Evolutionary conservation across 2,797 vertebrate genomes (phyloP), one percentile per base, ranked within the genome.

Genomic region (Tragopan temminckii): DNA sequence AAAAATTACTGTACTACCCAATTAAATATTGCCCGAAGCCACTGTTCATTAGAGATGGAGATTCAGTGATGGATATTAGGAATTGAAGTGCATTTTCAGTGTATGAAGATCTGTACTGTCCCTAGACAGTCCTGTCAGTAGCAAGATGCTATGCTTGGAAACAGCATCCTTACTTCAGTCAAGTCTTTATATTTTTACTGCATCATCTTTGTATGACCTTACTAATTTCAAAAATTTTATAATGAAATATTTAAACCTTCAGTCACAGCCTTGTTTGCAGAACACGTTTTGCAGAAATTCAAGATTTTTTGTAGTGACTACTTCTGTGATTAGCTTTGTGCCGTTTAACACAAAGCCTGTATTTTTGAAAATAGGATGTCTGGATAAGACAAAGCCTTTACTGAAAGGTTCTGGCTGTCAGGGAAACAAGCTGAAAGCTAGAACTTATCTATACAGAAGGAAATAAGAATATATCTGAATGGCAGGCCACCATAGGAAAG

Each of bases 21-120:
- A 96, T 93, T 96, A 96, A 92, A 77, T 46, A 91, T 61, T 86
- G 74, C 42, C 92, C 43, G 83, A 95, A 94, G 88, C 43, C 45
- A 86, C 38, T 70, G 48, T 70, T 95, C 85, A 71, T 80, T 95
- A 77, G 31, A 68, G 58, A 69, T 78, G 69, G 50, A 88, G 52
- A 83, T 50, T 7, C 43, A 68, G 3, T 0, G 3, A 75, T 35
- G 58, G 66, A 45, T 90, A 78, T 35, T 67, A 72, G 42, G 70
- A 43, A 42, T 29, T 80, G 63, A 89, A 80, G 53, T 72, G 36
- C 59, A 76, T 72, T 80, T 89, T 33, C 58, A 48, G 58, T 75
- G 29, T 52, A 58, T 20, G 42, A 87, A 93, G 90, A 48, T 53
- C 76, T 45, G 40, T 9, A 50, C 12, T 85, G 57, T 55, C 36